Percentiles rank a stretch among this genome's conserved stretches.
phyloP scores from a whole-genome alignment of 2,888 invertebrate species.

The Clepsis dumicolana region DNA sequence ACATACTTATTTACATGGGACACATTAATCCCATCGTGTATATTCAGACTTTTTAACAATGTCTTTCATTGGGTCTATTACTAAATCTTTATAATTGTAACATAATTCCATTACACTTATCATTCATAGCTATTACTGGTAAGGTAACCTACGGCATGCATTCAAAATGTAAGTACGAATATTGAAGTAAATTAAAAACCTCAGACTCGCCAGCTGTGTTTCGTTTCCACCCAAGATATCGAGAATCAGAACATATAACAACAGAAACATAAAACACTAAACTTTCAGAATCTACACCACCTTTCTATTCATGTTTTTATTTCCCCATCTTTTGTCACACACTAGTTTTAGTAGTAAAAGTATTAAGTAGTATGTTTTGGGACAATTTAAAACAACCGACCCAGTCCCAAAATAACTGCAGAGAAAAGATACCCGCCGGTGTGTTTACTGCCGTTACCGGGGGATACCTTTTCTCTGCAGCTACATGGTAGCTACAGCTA shows the following conservation, averaged over 20 bases:
- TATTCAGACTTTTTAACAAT: constrained; percentile 64
- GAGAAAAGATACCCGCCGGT: too few species aligned
- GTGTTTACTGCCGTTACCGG: too few species aligned
- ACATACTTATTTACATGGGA: constrained; percentile 56
- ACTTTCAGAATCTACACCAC: background rate
- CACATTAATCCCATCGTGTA: constrained; percentile 54
- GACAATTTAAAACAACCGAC: background rate
- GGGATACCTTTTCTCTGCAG: too few species aligned
- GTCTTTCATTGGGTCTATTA: constrained; percentile 54
- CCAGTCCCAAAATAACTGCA: background rate
- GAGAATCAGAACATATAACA: background rate
- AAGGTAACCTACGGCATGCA: constrained; percentile 24
- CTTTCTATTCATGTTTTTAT: background rate
- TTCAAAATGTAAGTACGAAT: background rate
- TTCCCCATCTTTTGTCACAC: background rate
- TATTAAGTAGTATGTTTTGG: background rate
- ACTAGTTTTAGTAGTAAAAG: background rate
- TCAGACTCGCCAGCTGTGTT: background rate
- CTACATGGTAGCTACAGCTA: too few species aligned
- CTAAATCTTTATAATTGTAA: constrained; percentile 38
- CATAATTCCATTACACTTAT: constrained; percentile 18
- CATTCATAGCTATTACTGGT: constrained; percentile 26
- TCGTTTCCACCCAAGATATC: background rate
- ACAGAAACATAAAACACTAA: background rate
- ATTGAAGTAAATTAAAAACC: background rate